Evolutionary conservation across 1,140 invertebrate species (phyloP), one percentile per base, ranked within the genome.

Genomic region (Pseudomyrmex sp.): DNA sequence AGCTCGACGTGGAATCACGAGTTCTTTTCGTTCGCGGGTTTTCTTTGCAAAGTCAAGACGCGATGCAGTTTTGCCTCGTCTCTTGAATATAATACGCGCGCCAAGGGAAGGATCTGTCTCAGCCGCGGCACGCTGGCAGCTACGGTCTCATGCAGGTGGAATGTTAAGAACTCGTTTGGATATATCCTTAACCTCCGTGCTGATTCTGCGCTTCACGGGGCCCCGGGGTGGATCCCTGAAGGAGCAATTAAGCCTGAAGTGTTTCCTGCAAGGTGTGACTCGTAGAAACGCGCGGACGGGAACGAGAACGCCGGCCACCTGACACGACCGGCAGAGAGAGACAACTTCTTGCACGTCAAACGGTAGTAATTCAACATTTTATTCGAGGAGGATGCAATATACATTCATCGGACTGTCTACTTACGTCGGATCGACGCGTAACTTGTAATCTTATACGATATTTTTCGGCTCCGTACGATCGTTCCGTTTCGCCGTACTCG

Each of bases 201-300:
- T 89, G 87, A 90, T 89, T 89, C 73, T 90, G 89, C 87, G 88
- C 74, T 84, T 87, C 84, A 77, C 83, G 77, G 66, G 84, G 80
- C 85, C 82, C 68, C 85, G 65, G 87, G 82, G 87, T 83, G 85
- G 88, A 85, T 88, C 86, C 85, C 88, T 88, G 87, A 89, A 89
- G 88, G 87, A 92, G 92, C 92, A 93, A 94, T 94, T 93, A 93
- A 92, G 91, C 89, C 85, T 89, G 54, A 89, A 93, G 92, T 93
- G 91, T 93, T 93, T 93, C 92, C 92, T 94, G 92, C 91, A 93
- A 94, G 92, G 92, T 93, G 92, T 92, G 93, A 93, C 92, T 92
- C 87, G 91, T 90, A 91, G 90, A 89, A 90, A 89, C 79, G 80
- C 88, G 89, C 86, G 83, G 87, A 90, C 88, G 87, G 87, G 89